phyloP scores from a whole-genome alignment of 2,888 invertebrate genomes.

The Morpho achilles region DNA sequence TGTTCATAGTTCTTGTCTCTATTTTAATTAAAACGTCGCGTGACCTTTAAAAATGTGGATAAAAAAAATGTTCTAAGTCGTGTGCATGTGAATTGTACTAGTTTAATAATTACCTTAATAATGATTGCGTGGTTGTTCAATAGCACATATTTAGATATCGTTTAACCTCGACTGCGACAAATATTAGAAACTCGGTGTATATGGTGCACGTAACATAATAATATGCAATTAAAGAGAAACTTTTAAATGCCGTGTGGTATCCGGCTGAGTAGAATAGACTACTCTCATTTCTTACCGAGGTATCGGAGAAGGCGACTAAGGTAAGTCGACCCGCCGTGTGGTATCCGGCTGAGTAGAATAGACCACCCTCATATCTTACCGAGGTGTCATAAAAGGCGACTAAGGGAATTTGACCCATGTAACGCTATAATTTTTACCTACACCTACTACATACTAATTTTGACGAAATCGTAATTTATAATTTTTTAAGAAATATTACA shows the following conservation, averaged over 20 bases:
- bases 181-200: slow-evolving; percentile 16
- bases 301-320: no score
- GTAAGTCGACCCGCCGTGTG: no score
- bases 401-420: background rate
- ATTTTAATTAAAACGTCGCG: background rate
- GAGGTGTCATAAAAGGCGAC: no score
- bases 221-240: background rate
- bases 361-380: no score
- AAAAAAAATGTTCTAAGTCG: background rate
- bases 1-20: no score
- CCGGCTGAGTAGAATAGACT: no score
- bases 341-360: no score
- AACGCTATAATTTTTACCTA: background rate
- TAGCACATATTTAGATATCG: slow-evolving; percentile 1
- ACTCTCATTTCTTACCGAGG: no score
- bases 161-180: slow-evolving; percentile 8
- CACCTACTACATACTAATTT: no score
- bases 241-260: background rate
- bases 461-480: no score
- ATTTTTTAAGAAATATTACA: no score
- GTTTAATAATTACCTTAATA: slow-evolving; percentile 1
- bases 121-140: slow-evolving; percentile 2
- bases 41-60: background rate
- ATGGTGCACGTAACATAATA: slow-evolving; percentile 9
- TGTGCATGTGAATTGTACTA: background rate